Conservation (phyloP, 1,140 invertebrate genomes). For the Drosophila kurseongensis region DNA sequence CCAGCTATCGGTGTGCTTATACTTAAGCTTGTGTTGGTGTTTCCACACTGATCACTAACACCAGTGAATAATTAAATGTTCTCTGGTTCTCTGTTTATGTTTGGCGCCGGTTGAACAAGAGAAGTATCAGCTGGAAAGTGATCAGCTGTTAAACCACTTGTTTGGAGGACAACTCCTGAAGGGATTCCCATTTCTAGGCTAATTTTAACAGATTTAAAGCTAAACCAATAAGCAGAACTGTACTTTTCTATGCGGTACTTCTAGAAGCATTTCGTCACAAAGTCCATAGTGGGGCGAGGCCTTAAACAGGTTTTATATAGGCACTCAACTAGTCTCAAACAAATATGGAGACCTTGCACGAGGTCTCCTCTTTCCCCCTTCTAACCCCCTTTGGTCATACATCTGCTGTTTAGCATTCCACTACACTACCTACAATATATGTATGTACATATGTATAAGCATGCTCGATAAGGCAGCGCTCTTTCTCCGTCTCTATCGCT, state of each 20-base stretch:
- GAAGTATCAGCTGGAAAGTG: constrained; percentile 22
- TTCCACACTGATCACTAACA: constrained; percentile 38
- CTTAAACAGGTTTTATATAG: constrained; percentile 10
- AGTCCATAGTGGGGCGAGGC: constrained; percentile 18
- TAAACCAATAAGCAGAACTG: not conserved
- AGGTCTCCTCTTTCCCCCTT: not conserved
- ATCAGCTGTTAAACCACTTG: not conserved
- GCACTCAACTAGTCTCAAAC: not conserved
- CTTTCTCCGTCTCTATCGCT: constrained; percentile 18
- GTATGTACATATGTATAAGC: too few relatives aligned
- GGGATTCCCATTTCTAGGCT: not conserved
- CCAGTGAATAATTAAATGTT: constrained; percentile 7
- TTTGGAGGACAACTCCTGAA: not conserved
- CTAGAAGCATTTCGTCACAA: constrained; percentile 35
- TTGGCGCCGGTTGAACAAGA: not conserved
- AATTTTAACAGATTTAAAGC: not conserved
- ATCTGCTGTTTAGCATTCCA: not conserved
- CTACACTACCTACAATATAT: not conserved
- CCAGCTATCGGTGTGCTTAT: constrained; percentile 2
- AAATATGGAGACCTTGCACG: constrained; percentile 11
- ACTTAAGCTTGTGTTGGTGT: not conserved
- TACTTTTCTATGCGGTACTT: constrained; percentile 12
- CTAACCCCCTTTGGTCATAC: too few relatives aligned
- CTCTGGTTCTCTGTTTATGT: constrained; percentile 68
- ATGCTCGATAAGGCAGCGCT: constrained; percentile 34